Conservation (phyloP, 2,888 invertebrate genomes). For the Plebejus melissa region DNA sequence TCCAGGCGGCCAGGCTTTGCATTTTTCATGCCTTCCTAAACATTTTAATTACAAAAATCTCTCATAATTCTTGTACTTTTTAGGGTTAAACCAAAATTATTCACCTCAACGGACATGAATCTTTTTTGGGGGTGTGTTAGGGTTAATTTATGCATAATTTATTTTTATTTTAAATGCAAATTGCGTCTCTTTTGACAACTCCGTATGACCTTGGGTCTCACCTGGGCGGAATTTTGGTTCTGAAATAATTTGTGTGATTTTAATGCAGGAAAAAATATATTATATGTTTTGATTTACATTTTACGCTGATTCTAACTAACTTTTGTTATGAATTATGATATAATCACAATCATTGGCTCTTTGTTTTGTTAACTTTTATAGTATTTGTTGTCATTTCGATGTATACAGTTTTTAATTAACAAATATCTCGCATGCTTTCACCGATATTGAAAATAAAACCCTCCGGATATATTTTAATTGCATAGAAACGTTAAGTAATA, state of each 20-base stretch:
- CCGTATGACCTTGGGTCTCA: neutral
- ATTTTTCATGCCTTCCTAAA: constrained; percentile 17
- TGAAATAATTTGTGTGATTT: neutral
- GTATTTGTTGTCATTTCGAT: neutral
- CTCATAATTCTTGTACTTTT: neutral
- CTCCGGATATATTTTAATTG: neutral
- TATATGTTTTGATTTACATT: too few species aligned
- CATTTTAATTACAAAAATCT: constrained; percentile 13
- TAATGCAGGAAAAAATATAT: too few species aligned
- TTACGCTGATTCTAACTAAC: too few species aligned
- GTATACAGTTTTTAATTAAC: neutral
- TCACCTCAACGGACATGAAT: constrained; percentile 1
- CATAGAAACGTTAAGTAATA: neutral
- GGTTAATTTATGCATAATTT: constrained; percentile 18
- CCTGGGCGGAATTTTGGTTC: neutral
- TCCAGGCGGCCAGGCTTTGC: neutral
- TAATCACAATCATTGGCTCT: too few species aligned
- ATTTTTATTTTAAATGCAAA: constrained; percentile 14
- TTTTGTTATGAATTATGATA: too few species aligned
- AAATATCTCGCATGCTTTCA: neutral
- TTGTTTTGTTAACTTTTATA: too few species aligned
- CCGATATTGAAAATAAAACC: neutral
- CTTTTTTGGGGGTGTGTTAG: neutral
- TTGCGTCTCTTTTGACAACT: neutral
- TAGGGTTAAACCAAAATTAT: constrained; percentile 2